phyloP scores from a whole-genome alignment of 1,140 invertebrate species.

The Gonatopus flavifemur region DNA sequence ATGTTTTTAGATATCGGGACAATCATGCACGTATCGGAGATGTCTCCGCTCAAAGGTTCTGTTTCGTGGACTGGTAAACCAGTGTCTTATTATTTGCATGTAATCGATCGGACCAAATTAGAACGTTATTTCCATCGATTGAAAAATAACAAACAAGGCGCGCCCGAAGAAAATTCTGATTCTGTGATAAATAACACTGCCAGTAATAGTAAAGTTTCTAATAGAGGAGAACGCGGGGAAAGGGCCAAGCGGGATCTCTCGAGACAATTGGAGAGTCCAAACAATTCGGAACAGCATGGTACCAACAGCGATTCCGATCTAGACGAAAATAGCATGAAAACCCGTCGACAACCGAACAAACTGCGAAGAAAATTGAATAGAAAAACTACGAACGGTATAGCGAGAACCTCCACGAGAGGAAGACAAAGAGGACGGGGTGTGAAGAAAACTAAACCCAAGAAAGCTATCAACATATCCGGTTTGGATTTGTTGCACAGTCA shows the following conservation, averaged over 20 bases:
- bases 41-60: conserved; percentile 90
- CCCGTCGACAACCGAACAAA: conserved; percentile 45
- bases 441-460: conserved; percentile 65
- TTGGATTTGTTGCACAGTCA: conserved; percentile 88
- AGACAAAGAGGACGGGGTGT: conserved; percentile 56
- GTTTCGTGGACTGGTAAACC: conserved; percentile 99
- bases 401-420: conserved; percentile 44
- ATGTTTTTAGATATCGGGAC: conserved; percentile 87
- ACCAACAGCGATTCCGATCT: conserved; percentile 49
- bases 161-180: conserved; percentile 54
- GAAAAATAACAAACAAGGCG: conserved; percentile 84
- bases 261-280: conserved; percentile 50
- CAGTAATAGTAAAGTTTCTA: conserved; percentile 49
- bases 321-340: conserved; percentile 41
- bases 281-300: conserved; percentile 44
- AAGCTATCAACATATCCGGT: conserved; percentile 74
- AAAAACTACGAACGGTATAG: conserved; percentile 50
- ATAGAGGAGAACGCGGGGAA: conserved; percentile 42
- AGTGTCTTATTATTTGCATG: conserved; percentile 96
- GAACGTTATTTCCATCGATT: conserved; percentile 93
- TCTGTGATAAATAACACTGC: conserved; percentile 58
- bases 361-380: conserved; percentile 54
- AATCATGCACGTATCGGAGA: conserved; percentile 97
- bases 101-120: conserved; percentile 93
- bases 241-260: conserved; percentile 53